phyloP scores from a whole-genome alignment of 2,797 vertebrate genomes.

The Bovichtus diacanthus region DNA sequence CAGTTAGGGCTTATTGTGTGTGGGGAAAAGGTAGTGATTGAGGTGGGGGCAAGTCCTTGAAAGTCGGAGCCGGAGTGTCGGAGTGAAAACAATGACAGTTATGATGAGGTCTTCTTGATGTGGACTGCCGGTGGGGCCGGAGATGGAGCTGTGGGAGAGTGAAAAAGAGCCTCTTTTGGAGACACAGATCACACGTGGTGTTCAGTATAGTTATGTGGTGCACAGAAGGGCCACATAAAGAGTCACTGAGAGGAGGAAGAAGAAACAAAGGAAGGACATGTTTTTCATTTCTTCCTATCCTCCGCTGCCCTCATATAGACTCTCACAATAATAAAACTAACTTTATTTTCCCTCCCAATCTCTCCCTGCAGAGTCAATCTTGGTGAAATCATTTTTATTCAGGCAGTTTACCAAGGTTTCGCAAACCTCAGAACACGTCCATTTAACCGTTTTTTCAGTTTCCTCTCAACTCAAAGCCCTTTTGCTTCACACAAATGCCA shows the following conservation, averaged over 20 bases:
- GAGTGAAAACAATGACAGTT: conserved; percentile 71
- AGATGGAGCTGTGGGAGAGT: conserved; percentile 58
- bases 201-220: conserved; percentile 43
- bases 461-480: conserved; percentile 13
- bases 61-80: conserved; percentile 45
- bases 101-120: conserved; percentile 70
- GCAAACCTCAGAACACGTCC: conserved; percentile 37
- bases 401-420: conserved; percentile 64
- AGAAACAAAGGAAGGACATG: conserved; percentile 8
- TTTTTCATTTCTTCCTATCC: conserved; percentile 52
- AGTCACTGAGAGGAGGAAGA: conserved; percentile 34
- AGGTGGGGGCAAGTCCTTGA: conserved; percentile 57
- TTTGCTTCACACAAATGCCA: conserved; percentile 27
- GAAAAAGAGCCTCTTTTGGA: conserved; percentile 55
- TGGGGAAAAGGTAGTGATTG: conserved; percentile 54
- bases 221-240: conserved; percentile 48
- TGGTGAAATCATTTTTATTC: conserved; percentile 55
- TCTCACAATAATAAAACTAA: conserved; percentile 59
- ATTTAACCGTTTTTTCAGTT: conserved; percentile 24
- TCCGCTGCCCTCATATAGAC: conserved; percentile 38
- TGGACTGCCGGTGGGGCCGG: conserved; percentile 48
- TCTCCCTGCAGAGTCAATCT: conserved; percentile 64
- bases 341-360: conserved; percentile 18
- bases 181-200: conserved; percentile 66
- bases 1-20: conserved; percentile 52